Evolutionary conservation across 2,113 vertebrate genomes (phyloP), one percentile per base, ranked within the genome.

Genomic region (Psittacula cyanocephala): DNA sequence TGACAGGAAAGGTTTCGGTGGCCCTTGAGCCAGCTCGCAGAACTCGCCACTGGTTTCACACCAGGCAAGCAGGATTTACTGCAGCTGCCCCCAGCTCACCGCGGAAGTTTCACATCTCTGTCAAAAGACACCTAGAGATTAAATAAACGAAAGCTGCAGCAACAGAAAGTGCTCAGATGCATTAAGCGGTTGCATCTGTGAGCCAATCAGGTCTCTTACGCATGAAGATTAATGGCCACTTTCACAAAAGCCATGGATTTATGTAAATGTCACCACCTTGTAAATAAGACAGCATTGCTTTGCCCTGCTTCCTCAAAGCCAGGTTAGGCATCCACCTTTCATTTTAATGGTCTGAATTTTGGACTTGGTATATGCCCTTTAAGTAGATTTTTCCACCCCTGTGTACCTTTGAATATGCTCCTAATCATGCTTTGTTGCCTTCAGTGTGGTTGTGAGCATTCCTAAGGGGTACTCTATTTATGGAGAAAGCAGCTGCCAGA

Each of bases 231-330:
- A 70, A 41, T 1, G 23, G 46, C 37, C 35, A 2, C 19, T 39
- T 44, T 55, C 17, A 33, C 0, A 0, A 75, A 68, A 60, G n/a
- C 24, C 0, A 0, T 37, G 39, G 25, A 28, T 47, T 69, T 18
- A 72, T n/a, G 19, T 10, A 23, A 62, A 11, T 72, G 47, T 27
- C 41, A 39, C 27, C 35, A 13, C 64, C 19, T 44, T 37, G 67
- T 55, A 64, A 35, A 7, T 8, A 37, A 44, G 23, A 23, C 12
- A 24, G 23, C 28, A 9, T 16, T 53, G 22, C 43, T 85, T 76
- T 43, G 2, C 35, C n/a, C 44, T 35, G 5, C 24, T 27, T 74
- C 37, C 37, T 83, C 25, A 74, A 31, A 65, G 28, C n/a, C 25
- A 20, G 25, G 67, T 33, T 33, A 50, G 55, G 46, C 46, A 77